A percentile compares a stretch with the other conserved stretches of the same genome.
Evolutionary conservation across 2,113 vertebrate genomes (phyloP).

Genomic region (Otus sunia): DNA sequence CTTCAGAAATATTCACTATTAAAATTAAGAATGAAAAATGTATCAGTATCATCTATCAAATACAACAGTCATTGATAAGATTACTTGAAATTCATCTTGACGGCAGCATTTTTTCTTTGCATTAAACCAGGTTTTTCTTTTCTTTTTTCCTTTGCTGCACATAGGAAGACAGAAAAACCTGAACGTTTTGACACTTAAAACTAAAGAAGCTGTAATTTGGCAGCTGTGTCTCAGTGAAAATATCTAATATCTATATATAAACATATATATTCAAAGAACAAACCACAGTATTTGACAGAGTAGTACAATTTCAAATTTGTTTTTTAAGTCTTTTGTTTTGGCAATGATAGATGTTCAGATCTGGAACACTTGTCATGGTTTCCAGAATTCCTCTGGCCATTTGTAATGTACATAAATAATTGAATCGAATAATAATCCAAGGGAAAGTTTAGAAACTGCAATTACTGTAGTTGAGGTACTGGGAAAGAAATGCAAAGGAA

Average conservation of each 20-base stretch:
- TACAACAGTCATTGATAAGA: background rate
- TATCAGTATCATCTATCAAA: background rate
- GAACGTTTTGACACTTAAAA: conserved; percentile 55
- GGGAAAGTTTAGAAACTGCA: conserved; percentile 36
- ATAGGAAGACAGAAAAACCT: background rate
- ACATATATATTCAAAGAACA: background rate
- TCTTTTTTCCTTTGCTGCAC: background rate
- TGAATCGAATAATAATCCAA: conserved; percentile 43
- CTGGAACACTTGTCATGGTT: conserved; percentile 36
- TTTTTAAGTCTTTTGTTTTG: conserved; percentile 25
- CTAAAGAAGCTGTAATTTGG: conserved; percentile 44
- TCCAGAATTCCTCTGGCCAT: conserved; percentile 7
- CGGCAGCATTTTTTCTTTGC: background rate
- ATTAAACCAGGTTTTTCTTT: background rate
- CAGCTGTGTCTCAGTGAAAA: conserved; percentile 30
- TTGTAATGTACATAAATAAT: conserved; percentile 57
- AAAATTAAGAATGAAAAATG: conserved; percentile 16
- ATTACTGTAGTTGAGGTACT: conserved; percentile 27
- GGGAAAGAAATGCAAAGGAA: background rate
- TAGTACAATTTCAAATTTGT: background rate
- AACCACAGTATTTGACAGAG: background rate
- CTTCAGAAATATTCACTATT: conserved; percentile 8
- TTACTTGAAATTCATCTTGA: background rate
- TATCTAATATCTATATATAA: conserved; percentile 41
- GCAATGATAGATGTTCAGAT: conserved; percentile 16